A percentile compares a stretch with the other conserved stretches of the same genome.
phyloP scores from a whole-genome alignment of 2,797 vertebrate species.

The Phyllotis vaccarum region DNA sequence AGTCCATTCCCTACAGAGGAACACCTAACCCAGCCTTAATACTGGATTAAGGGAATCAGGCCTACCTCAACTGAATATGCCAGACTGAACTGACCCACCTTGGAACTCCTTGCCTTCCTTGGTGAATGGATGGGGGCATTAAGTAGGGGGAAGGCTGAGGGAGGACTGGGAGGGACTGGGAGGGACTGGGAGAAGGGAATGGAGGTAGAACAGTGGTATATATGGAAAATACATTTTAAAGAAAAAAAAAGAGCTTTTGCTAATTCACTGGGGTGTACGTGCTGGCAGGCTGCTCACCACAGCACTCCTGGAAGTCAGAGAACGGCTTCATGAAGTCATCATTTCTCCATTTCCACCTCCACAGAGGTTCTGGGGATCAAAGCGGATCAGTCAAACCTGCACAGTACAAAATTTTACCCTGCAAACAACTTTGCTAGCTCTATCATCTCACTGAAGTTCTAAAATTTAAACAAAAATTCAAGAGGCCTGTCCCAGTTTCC shows the following conservation, averaged over 20 bases:
- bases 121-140: no score
- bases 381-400: neutral
- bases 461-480: conserved; percentile 10
- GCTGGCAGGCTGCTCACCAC: neutral
- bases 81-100: no score
- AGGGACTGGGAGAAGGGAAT: no score
- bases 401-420: neutral
- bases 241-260: neutral
- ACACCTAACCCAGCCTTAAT: no score
- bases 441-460: neutral
- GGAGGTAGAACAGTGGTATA: no score
- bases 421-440: neutral
- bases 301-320: neutral
- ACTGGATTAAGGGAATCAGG: no score
- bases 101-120: no score
- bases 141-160: no score
- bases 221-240: no score
- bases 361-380: neutral
- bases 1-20: no score
- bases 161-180: no score
- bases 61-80: no score
- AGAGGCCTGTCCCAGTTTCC: neutral
- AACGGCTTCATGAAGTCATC: neutral
- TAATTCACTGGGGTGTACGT: neutral
- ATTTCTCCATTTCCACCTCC: neutral